A percentile compares a stretch with the other conserved stretches of the same genome.
phyloP scores from a whole-genome alignment of 2,797 vertebrate genomes.

The Menidia menidia region DNA sequence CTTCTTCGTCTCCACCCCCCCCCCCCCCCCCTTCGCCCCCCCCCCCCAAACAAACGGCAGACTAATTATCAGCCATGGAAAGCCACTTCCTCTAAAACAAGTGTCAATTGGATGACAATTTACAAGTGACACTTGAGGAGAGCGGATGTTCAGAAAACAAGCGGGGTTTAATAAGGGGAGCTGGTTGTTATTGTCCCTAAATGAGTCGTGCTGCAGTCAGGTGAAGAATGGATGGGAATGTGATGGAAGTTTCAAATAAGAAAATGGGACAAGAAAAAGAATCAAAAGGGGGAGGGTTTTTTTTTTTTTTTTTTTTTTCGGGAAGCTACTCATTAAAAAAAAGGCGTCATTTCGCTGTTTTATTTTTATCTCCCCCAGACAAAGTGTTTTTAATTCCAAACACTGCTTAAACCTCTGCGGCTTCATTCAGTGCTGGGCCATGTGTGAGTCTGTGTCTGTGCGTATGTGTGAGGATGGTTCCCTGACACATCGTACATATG shows the following conservation, averaged over 20 bases:
- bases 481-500: conserved; percentile 26
- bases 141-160: conserved; percentile 43
- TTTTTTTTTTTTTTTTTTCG: too few relatives aligned
- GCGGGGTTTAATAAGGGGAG: conserved; percentile 44
- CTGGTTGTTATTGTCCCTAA: conserved; percentile 43
- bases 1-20: conserved; percentile 40
- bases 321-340: conserved; percentile 18
- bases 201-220: conserved; percentile 26
- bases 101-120: conserved; percentile 80
- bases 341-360: conserved; percentile 12
- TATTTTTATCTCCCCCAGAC: conserved; percentile 38
- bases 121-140: conserved; percentile 63
- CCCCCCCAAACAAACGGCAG: conserved; percentile 62
- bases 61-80: conserved; percentile 71
- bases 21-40: conserved; percentile 51
- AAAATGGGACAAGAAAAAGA: neutral
- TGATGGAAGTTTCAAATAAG: neutral
- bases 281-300: neutral
- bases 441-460: conserved; percentile 12
- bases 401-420: conserved; percentile 20
- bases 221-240: conserved; percentile 6
- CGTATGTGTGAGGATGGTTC: conserved; percentile 19
- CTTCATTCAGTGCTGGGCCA: conserved; percentile 39
- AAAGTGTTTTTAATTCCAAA: conserved; percentile 40
- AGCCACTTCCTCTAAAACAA: conserved; percentile 73